These are phyloP conservation scores for Venusia cambrica DNA, from an alignment of 2,888 invertebrate genomes.

Conservation along the genomic window DNA sequence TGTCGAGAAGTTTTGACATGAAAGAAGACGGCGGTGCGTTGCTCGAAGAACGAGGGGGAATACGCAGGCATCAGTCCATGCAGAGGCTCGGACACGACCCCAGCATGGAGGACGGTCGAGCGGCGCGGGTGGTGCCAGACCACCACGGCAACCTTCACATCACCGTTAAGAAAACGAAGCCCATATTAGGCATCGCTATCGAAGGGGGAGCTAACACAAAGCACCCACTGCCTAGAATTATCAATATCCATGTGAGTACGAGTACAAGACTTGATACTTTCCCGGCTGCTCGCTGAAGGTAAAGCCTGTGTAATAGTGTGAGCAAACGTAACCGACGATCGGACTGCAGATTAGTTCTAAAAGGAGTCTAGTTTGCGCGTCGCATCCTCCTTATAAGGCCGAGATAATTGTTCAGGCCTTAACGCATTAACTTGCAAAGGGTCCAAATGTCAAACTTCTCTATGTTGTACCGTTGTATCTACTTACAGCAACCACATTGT, in stretches of 20 bases:
- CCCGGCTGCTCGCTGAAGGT: neutral
- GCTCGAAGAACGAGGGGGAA: conserved; percentile 83
- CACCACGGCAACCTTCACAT: conserved; percentile 94
- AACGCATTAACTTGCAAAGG: conserved; percentile 27
- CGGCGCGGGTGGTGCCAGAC: conserved; percentile 88
- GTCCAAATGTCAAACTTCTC: conserved; percentile 27
- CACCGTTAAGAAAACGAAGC: conserved; percentile 95
- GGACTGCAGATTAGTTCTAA: conserved; percentile 19
- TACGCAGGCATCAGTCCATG: conserved; percentile 89
- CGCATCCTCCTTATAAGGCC: conserved; percentile 24
- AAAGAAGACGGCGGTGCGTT: conserved; percentile 90
- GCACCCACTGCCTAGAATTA: conserved; percentile 96
- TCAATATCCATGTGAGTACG: conserved; percentile 94
- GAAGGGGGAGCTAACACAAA: conserved; percentile 98
- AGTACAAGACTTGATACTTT: neutral
- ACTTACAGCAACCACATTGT: conserved; percentile 23
- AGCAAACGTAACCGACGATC: conserved; percentile 23
- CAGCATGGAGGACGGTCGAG: conserved; percentile 72
- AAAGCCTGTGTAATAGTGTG: conserved; percentile 12
- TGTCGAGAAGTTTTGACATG: conserved; percentile 93
- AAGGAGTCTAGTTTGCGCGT: conserved; percentile 23
- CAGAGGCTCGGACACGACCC: conserved; percentile 85
- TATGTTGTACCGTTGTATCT: conserved; percentile 26
- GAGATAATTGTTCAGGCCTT: conserved; percentile 25
- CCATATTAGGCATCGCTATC: conserved; percentile 97